Percentiles rank a stretch among this genome's conserved stretches.
Evolutionary conservation across 2,113 vertebrate genomes (phyloP).

Genomic region (Pachyramphus minor): DNA sequence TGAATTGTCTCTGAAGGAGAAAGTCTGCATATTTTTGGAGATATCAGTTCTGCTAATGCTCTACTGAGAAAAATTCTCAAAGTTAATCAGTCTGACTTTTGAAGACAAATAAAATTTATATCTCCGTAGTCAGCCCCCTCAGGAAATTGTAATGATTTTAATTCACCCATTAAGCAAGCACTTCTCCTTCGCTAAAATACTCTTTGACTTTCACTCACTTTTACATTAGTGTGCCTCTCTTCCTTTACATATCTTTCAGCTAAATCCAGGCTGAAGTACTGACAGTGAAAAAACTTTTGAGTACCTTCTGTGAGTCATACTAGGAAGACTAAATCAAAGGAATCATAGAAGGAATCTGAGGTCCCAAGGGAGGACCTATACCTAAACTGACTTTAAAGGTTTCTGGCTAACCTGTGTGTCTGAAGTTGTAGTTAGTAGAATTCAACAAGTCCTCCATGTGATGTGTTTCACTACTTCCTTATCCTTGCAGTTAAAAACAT

Average conservation of each 20-base stretch:
- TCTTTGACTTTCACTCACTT: neutral
- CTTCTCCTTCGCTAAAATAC: neutral
- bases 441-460: neutral
- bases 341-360: neutral
- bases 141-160: neutral
- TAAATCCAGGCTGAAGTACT: neutral
- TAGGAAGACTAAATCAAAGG: neutral
- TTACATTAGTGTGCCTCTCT: neutral
- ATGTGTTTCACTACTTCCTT: neutral
- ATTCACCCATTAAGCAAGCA: neutral
- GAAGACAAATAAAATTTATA: conserved; percentile 9
- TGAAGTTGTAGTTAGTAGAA: neutral
- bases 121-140: neutral
- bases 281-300: neutral
- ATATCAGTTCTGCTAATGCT: neutral
- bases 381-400: neutral
- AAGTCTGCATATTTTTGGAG: neutral
- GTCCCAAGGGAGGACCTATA: neutral
- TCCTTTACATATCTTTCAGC: neutral
- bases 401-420: neutral
- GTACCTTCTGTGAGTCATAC: neutral
- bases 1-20: neutral
- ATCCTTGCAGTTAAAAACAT: neutral
- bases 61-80: neutral
- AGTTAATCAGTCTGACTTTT: neutral